Evolutionary conservation across 2,113 vertebrate genomes (phyloP), one percentile per base, ranked within the genome.

Genomic region (Lepisosteus osseus): DNA sequence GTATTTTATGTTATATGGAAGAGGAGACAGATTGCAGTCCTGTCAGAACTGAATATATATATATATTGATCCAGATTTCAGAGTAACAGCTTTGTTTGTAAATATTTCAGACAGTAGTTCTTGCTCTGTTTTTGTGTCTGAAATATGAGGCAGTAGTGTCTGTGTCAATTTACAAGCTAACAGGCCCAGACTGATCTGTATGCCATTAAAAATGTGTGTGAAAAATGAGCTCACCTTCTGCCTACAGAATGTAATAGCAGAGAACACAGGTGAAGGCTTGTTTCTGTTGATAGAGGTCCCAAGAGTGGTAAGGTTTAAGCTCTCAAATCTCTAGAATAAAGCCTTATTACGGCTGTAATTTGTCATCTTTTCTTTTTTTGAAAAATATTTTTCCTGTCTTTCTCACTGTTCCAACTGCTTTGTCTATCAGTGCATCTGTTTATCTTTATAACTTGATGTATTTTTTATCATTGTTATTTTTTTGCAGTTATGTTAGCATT

Each of bases 171-270:
- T 67, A 47, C 41, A 56, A 44, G 59, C 29, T 70, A 74, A 76
- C 82, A 77, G 68, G 79, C 78, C 65, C 54, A 65, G 71, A 74
- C 82, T n/a, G 69, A 83, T 74, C 67, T 67, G 47, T 9, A 68
- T 11, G 17, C 29, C 64, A 55, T 62, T 62, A 69, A 75, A 74
- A 51, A 70, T 73, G 68, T 81, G 74, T 69, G 72, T 76, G 74
- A 79, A 73, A 65, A 67, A 44, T 74, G 54, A 69, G 41, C 67
- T 41, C 70, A 65, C 67, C 59, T 73, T 61, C 15, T 11, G 29
- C 56, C 13, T 68, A 57, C 72, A 69, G 74, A 76, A 74, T 45
- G 67, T 56, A 79, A 67, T 76, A 65, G 71, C 75, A 70, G 47
- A 66, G 68, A 76, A 73, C 66, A 40, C 12, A 72, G 13, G 62